Evolutionary conservation across 1,140 invertebrate genomes (phyloP).

Genomic region (Lucilia cuprina): DNA sequence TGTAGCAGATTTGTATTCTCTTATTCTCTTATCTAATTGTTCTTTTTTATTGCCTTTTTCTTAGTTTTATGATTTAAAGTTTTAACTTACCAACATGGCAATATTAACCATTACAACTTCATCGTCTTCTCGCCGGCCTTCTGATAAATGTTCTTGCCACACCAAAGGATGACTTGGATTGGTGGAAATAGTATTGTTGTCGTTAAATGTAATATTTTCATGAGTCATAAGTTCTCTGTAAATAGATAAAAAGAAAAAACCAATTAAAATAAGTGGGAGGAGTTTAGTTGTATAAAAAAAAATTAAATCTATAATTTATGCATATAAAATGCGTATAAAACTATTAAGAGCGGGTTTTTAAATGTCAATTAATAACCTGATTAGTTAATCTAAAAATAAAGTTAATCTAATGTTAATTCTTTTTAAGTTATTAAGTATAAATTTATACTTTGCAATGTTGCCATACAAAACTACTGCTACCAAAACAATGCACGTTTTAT

Average conservation of each 20-base stretch:
- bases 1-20: no score
- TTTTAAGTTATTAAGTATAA: no score
- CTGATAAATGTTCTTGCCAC: conserved; percentile 75
- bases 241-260: conserved; percentile 34
- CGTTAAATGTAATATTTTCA: conserved; percentile 74
- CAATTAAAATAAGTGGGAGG: background rate
- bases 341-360: no score
- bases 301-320: background rate
- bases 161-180: conserved; percentile 73
- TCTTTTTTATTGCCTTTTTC: no score
- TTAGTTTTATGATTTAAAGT: background rate
- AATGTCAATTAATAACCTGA: no score
- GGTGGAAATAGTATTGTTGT: conserved; percentile 75
- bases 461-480: no score
- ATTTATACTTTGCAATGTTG: no score
- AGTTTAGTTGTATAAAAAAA: background rate
- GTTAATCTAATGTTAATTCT: no score
- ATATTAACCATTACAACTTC: conserved; percentile 84
- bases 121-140: conserved; percentile 76
- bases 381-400: no score
- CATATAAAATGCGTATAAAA: no score
- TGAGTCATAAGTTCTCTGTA: conserved; percentile 75
- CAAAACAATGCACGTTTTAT: no score
- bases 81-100: conserved; percentile 82
- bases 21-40: background rate